Percentiles rank a stretch among this genome's conserved stretches.
phyloP scores from a whole-genome alignment of 2,113 vertebrate species.

The Myocastor coypus region DNA sequence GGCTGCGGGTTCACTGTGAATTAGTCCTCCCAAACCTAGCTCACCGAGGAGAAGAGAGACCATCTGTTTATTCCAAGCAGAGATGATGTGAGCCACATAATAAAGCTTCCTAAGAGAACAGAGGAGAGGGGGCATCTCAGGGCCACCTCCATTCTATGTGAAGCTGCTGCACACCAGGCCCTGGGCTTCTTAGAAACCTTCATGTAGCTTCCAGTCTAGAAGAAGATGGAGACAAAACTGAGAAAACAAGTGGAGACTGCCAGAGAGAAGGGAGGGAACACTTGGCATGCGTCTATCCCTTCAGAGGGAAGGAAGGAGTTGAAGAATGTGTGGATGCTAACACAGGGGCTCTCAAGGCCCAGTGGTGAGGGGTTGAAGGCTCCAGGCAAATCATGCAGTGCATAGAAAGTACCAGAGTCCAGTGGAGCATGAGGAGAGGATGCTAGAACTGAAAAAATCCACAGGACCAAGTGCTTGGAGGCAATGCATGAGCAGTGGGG shows the following conservation, averaged over 20 bases:
- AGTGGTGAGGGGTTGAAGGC: background rate
- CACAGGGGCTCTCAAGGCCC: background rate
- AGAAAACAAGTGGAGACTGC: background rate
- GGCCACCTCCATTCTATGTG: background rate
- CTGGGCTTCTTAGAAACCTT: background rate
- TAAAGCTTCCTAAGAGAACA: background rate
- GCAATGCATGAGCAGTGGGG: background rate
- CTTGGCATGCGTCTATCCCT: background rate
- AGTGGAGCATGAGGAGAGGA: background rate
- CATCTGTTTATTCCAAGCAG: background rate
- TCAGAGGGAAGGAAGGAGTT: background rate
- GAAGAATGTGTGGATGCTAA: background rate
- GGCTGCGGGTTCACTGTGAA: background rate
- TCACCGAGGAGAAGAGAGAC: slow-evolving; percentile 3
- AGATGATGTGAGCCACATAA: background rate
- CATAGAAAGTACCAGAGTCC: background rate
- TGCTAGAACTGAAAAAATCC: background rate
- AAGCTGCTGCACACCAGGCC: background rate
- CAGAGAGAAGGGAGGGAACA: background rate
- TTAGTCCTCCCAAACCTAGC: slow-evolving; percentile 1
- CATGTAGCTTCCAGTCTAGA: background rate
- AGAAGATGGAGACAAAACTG: background rate
- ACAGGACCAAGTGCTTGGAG: background rate
- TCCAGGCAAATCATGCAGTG: background rate
- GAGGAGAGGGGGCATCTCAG: background rate